Conservation (phyloP, 2,113 vertebrate genomes). For the Cairina moschata region DNA sequence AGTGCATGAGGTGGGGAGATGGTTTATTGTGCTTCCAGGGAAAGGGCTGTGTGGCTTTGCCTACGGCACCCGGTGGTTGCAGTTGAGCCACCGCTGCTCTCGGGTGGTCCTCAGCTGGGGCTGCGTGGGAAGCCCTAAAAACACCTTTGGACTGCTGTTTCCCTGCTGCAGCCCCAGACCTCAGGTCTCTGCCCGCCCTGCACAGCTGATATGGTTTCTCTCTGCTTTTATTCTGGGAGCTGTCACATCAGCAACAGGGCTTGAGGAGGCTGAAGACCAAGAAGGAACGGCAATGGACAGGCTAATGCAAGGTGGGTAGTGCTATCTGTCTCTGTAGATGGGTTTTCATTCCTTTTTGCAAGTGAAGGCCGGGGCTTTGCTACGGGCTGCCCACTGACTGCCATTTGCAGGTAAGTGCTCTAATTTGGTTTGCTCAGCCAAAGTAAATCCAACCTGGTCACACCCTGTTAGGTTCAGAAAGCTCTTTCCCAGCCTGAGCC, state of each 20-base stretch:
- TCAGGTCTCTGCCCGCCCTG: not conserved
- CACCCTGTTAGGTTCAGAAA: rapidly evolving
- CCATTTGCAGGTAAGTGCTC: not conserved
- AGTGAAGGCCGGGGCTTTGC: not conserved
- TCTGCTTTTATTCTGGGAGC: not conserved
- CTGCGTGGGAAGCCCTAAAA: not conserved
- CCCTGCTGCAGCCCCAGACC: not conserved
- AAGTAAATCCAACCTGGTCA: not conserved
- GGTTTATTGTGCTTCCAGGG: not conserved
- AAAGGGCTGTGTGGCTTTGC: not conserved
- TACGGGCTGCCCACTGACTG: not conserved
- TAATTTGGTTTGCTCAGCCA: not conserved
- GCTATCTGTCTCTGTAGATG: not conserved
- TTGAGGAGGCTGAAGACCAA: not conserved
- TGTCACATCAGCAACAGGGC: not conserved
- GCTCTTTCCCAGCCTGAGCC: rapidly evolving
- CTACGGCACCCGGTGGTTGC: not conserved
- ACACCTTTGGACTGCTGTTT: rapidly evolving
- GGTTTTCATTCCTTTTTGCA: not conserved
- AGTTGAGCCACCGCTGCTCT: rapidly evolving
- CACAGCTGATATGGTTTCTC: not conserved
- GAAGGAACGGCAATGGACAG: not conserved
- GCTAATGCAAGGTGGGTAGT: not conserved
- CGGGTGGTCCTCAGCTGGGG: not conserved
- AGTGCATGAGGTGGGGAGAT: not conserved